Evolutionary conservation across 1,140 invertebrate genomes (phyloP).

Genomic region (Andrena cerasifolii): DNA sequence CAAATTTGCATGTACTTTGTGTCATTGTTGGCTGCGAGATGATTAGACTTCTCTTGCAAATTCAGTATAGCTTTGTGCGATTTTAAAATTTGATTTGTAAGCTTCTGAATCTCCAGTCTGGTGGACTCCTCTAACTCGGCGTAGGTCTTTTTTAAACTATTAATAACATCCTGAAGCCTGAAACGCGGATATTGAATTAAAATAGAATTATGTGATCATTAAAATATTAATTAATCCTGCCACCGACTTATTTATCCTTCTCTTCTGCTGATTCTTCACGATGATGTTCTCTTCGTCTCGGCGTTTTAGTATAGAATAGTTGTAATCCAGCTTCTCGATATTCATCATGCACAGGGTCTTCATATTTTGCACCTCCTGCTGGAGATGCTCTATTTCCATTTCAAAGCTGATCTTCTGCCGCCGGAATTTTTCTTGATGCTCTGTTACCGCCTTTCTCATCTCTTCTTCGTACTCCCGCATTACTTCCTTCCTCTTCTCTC

Average conservation of each 20-base stretch:
- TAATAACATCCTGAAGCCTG: slow-evolving; percentile 89
- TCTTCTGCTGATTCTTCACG: slow-evolving; percentile 91
- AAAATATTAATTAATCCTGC: background rate
- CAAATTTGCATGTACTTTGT: slow-evolving; percentile 84
- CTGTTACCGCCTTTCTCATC: slow-evolving; percentile 84
- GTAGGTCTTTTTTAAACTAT: slow-evolving; percentile 85
- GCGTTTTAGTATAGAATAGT: slow-evolving; percentile 91
- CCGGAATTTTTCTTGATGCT: slow-evolving; percentile 88
- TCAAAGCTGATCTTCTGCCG: slow-evolving; percentile 87
- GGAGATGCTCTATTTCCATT: slow-evolving; percentile 87
- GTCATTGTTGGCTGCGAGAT: slow-evolving; percentile 85
- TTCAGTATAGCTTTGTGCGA: slow-evolving; percentile 86
- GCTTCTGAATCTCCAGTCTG: slow-evolving; percentile 82
- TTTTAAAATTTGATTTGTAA: slow-evolving; percentile 85
- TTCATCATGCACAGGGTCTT: slow-evolving; percentile 89
- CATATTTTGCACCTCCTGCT: slow-evolving; percentile 90
- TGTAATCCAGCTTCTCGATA: slow-evolving; percentile 93
- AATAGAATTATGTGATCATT: too few relatives aligned
- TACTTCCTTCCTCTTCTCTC: slow-evolving; percentile 82
- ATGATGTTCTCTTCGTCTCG: slow-evolving; percentile 93
- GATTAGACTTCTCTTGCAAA: slow-evolving; percentile 86
- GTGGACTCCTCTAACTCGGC: slow-evolving; percentile 84
- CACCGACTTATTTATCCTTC: slow-evolving; percentile 86
- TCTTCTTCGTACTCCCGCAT: slow-evolving; percentile 84
- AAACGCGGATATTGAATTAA: slow-evolving; percentile 25